Conservation (phyloP, 2,113 vertebrate species). For the Dipodomys merriami region DNA sequence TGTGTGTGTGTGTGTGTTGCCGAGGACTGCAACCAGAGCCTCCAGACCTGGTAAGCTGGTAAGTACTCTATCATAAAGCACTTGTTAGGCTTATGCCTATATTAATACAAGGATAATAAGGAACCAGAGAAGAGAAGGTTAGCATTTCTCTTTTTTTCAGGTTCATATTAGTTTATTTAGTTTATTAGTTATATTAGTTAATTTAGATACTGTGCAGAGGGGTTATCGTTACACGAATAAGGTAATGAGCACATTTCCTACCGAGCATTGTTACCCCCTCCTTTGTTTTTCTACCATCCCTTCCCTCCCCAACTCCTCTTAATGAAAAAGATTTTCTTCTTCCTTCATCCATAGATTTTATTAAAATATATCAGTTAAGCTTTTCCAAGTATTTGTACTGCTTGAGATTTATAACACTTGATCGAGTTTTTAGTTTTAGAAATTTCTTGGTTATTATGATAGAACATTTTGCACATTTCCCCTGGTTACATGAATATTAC, state of each 20-base stretch:
- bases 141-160: background rate
- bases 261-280: too few relatives aligned
- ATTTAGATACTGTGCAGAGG: too few relatives aligned
- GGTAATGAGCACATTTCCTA: too few relatives aligned
- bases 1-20: background rate
- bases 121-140: background rate
- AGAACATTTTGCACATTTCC: background rate
- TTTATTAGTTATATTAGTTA: too few relatives aligned
- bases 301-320: too few relatives aligned
- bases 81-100: background rate
- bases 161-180: too few relatives aligned
- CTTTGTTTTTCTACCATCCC: too few relatives aligned
- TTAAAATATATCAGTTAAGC: background rate
- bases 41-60: background rate
- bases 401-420: background rate
- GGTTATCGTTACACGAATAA: too few relatives aligned
- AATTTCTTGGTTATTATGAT: background rate
- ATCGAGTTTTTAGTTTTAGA: background rate
- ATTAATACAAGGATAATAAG: background rate
- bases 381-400: slow-evolving; percentile 16
- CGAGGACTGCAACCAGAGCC: background rate
- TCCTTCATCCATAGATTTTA: slow-evolving; percentile 28
- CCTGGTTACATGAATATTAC: background rate
- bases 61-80: background rate
- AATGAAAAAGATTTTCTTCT: background rate